Conservation (phyloP, 2,113 vertebrate genomes). For the Aix galericulata region DNA sequence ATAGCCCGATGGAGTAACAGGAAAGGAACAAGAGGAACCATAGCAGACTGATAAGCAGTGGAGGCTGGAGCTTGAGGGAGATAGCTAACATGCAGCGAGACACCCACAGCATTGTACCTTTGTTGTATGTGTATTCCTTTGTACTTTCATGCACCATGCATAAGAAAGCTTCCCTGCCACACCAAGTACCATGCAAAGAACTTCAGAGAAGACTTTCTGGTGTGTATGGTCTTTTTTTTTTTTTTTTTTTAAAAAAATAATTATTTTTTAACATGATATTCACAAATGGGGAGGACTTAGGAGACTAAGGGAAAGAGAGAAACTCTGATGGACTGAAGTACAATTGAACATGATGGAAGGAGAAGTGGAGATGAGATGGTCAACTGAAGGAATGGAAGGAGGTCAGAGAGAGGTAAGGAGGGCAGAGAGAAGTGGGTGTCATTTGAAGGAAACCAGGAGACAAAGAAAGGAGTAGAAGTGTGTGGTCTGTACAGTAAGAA, state of each 20-base stretch:
- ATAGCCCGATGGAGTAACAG: rapidly evolving
- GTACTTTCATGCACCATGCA: not conserved
- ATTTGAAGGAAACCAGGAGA: not conserved
- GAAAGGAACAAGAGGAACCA: not conserved
- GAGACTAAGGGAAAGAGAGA: not conserved
- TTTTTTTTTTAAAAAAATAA: not conserved
- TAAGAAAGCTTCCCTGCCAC: not conserved
- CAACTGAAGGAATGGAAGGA: not conserved
- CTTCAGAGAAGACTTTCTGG: not conserved
- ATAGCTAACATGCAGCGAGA: not conserved
- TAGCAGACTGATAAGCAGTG: not conserved
- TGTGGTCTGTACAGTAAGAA: not conserved
- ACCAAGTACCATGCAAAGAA: not conserved
- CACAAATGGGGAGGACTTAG: not conserved
- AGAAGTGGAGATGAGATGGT: not conserved
- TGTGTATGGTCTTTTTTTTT: not conserved
- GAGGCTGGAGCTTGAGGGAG: not conserved
- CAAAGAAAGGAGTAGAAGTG: rapidly evolving
- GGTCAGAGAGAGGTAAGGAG: not conserved
- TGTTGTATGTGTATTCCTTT: not conserved
- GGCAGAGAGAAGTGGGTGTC: not conserved
- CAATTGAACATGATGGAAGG: not conserved
- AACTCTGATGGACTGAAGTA: not conserved
- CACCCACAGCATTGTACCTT: not conserved
- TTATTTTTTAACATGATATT: not conserved